Base-by-base conservation (phyloP, 2,797 vertebrate genomes). In the Limosa lapponica region DNA sequence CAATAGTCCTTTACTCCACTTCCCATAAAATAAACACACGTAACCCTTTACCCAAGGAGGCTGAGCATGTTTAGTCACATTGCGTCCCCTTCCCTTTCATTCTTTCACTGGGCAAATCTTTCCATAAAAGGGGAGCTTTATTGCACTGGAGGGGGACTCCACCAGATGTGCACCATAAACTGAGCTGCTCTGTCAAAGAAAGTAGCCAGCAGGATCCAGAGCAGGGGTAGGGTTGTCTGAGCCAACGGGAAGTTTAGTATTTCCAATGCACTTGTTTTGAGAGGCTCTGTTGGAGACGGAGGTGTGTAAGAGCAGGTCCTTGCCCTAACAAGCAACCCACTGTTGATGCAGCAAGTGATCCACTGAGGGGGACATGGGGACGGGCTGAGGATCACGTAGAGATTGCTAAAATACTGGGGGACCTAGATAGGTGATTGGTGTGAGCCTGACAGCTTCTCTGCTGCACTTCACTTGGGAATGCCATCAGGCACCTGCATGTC, bases 21-120 rank as follows among this genome's bases (percentile, higher is more conserved):
- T 96, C 89, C 84, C 85, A 91, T 93, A 94, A 96, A 95, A 95
- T 96, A 96, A 97, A 97, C 93, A 95, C 90, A 96, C 71, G 0
- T 85, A 95, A 93, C 94, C 64, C 88, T 91, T 92, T 95, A 82
- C 77, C 75, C 91, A 87, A 83, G 90, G 83, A 95, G 73, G 32
- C 91, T 37, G 70, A 95, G 91, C 93, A 84, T 30, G 12, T 79
- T 70, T 48, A 55, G 82, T 93, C 93, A 95, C 44, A 4, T 90
- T 91, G 88, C 0, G 0, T 92, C 83, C 95, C 90, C 93, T 93
- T 94, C 87, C 64, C 82, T 59, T 80, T 90, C 72, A 41, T 84
- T 81, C 90, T 93, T 88, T 57, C 83, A 80, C 62, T 1, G 57
- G 81, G 95, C 87, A 96, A 95, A 95, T 67, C 94, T 89, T 92